These are phyloP conservation scores for Dynastes tityus DNA, from an alignment of 2,888 invertebrate genomes.

Conservation along the genomic window DNA sequence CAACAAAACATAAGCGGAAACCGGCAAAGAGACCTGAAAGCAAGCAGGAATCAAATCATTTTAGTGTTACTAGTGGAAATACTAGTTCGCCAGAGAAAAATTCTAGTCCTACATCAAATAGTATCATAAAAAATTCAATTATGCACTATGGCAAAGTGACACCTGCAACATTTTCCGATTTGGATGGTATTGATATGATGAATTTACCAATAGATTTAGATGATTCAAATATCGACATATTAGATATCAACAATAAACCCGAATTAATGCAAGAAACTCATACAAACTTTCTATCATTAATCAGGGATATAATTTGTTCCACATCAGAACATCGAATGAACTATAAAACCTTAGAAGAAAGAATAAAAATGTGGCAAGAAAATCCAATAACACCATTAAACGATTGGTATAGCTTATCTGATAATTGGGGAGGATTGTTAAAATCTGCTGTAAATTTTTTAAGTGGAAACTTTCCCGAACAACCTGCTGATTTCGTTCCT, in stretches of 20 bases:
- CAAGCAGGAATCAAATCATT: conserved; percentile 52
- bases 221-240: conserved; percentile 74
- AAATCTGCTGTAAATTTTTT: conserved; percentile 88
- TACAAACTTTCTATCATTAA: conserved; percentile 88
- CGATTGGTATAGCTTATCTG: conserved; percentile 82
- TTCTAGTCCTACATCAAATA: conserved; percentile 50
- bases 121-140: conserved; percentile 47
- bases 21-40: conserved; percentile 31
- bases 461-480: conserved; percentile 85
- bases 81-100: conserved; percentile 47
- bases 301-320: conserved; percentile 91
- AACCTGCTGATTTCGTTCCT: conserved; percentile 91
- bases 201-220: conserved; percentile 83
- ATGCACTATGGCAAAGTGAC: conserved; percentile 58
- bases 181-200: conserved; percentile 83
- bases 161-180: conserved; percentile 71
- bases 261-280: conserved; percentile 86
- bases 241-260: conserved; percentile 72
- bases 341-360: conserved; percentile 81
- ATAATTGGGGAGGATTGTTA: conserved; percentile 83
- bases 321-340: conserved; percentile 89
- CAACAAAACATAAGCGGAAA: conserved; percentile 49
- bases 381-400: conserved; percentile 88
- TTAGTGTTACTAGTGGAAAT: conserved; percentile 26
- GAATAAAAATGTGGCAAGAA: conserved; percentile 80